Evolutionary conservation across 2,113 vertebrate genomes (phyloP).

Genomic region (Ivindomyrus marchei): DNA sequence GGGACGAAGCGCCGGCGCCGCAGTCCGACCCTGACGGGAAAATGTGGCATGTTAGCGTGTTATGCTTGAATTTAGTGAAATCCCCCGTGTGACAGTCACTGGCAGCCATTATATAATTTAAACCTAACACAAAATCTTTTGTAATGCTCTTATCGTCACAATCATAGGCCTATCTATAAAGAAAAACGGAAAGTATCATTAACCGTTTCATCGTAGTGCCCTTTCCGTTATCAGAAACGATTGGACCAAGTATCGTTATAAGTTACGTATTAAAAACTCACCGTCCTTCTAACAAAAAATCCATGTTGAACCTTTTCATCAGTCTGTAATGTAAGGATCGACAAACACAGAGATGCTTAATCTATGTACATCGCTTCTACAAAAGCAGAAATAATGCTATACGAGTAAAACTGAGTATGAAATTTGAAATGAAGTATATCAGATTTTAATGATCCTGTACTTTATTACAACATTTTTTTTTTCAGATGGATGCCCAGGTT

Average conservation of each 20-base stretch:
- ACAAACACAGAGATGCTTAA: background rate
- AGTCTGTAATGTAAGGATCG: background rate
- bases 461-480: background rate
- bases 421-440: background rate
- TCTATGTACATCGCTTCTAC: background rate
- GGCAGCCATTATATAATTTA: background rate
- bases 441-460: background rate
- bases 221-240: background rate
- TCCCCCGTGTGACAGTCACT: background rate
- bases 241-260: background rate
- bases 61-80: background rate
- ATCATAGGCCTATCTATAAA: background rate
- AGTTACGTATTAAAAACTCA: background rate
- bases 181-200: background rate
- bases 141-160: background rate
- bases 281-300: background rate
- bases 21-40: background rate
- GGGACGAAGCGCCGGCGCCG: background rate
- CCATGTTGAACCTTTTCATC: background rate
- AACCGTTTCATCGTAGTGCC: background rate
- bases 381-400: background rate
- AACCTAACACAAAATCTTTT: background rate
- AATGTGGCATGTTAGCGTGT: background rate
- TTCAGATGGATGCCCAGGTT: background rate
- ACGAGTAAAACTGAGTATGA: background rate